Percentiles rank a stretch among this genome's conserved stretches.
phyloP scores from a whole-genome alignment of 2,888 invertebrate species.

The Strigamia crassipes region DNA sequence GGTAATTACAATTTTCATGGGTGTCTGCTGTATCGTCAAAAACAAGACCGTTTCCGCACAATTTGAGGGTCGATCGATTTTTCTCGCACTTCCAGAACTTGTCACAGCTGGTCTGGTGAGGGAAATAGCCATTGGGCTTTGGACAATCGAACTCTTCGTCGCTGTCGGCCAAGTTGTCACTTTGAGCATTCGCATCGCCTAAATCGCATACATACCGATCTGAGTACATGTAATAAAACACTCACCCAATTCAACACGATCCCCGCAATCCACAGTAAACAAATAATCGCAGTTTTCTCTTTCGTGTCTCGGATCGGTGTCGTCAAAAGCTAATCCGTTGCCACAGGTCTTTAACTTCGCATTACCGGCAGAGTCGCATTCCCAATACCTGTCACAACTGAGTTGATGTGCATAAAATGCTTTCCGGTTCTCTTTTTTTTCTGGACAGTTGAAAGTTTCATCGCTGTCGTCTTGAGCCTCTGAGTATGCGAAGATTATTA shows the following conservation, averaged over 20 bases:
- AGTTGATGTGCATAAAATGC: constrained; percentile 89
- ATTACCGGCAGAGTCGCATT: constrained; percentile 80
- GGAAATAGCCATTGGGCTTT: constrained; percentile 86
- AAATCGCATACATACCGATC: not conserved
- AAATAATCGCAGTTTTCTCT: constrained; percentile 95
- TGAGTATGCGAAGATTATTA: not conserved
- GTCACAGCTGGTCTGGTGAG: constrained; percentile 85
- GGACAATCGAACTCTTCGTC: constrained; percentile 77
- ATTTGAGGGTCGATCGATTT: constrained; percentile 82
- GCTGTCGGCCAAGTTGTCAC: not conserved
- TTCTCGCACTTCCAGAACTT: constrained; percentile 96
- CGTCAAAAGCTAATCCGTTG: constrained; percentile 90
- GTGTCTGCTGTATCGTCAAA: constrained; percentile 78
- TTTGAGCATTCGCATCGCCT: constrained; percentile 37
- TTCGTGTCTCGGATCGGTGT: constrained; percentile 73
- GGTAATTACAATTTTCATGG: constrained; percentile 93
- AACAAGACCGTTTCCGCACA: constrained; percentile 91
- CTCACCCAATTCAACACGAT: constrained; percentile 79
- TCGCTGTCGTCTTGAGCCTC: constrained; percentile 46
- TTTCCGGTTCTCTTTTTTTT: constrained; percentile 68
- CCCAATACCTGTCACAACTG: constrained; percentile 94
- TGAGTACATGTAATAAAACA: not conserved
- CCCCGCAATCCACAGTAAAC: constrained; percentile 91
- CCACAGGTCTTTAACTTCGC: constrained; percentile 91
- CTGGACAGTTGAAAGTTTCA: constrained; percentile 80